phyloP scores from a whole-genome alignment of 2,113 vertebrate species.

The Trochalopteron elliotii region DNA sequence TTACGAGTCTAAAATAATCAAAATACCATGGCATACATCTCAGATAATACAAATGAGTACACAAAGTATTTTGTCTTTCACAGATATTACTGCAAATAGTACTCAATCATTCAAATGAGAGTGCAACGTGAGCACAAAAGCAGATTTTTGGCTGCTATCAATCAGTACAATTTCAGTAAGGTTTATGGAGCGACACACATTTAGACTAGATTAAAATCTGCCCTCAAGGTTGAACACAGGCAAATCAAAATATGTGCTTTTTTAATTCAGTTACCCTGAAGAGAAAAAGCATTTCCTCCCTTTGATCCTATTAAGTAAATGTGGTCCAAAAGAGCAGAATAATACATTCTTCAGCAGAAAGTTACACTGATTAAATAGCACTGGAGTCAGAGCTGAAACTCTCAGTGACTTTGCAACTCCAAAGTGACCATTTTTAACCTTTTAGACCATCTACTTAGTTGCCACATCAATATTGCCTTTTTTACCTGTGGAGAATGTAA shows the following conservation, averaged over 20 bases:
- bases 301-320: slow-evolving; percentile 36
- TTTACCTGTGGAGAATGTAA: neutral
- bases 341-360: slow-evolving; percentile 1
- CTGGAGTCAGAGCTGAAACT: neutral
- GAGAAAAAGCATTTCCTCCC: slow-evolving; percentile 53
- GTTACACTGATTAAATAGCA: neutral
- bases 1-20: neutral
- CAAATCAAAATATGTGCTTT: slow-evolving; percentile 36
- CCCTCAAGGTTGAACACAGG: neutral
- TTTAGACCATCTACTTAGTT: neutral
- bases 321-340: slow-evolving; percentile 12
- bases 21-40: neutral
- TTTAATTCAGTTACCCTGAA: slow-evolving; percentile 44
- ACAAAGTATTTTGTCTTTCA: neutral
- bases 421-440: neutral
- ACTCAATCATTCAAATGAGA: neutral
- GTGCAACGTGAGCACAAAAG: neutral
- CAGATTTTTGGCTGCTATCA: slow-evolving; percentile 17
- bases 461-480: neutral
- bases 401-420: neutral
- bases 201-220: slow-evolving; percentile 64
- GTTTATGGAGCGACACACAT: neutral
- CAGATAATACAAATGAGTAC: neutral
- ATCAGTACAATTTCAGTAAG: neutral
- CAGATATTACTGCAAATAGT: neutral